These are phyloP conservation scores for Tyto alba DNA, from an alignment of 2,113 vertebrate species.

Conservation along the genomic window DNA sequence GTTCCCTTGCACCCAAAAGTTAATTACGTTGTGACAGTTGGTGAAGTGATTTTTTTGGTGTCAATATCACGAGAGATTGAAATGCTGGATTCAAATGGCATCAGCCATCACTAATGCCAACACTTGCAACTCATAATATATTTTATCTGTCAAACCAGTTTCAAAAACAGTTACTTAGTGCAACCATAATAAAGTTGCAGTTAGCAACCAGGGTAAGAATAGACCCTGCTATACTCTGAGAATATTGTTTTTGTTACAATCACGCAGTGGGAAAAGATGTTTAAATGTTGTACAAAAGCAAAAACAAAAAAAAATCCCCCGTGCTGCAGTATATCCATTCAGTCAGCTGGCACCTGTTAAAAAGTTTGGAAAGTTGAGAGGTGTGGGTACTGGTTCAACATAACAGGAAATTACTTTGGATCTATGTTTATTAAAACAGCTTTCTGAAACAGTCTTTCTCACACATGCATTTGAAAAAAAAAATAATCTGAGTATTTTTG, in stretches of 20 bases:
- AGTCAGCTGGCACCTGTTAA: background rate
- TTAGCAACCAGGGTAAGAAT: background rate
- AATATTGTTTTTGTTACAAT: background rate
- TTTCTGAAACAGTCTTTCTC: slow-evolving; percentile 13
- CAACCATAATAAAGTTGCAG: background rate
- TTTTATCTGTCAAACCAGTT: background rate
- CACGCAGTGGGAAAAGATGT: background rate
- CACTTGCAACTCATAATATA: background rate
- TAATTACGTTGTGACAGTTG: background rate
- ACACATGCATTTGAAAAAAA: background rate
- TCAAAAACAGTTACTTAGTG: background rate
- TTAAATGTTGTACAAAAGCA: background rate
- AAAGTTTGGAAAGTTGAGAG: background rate
- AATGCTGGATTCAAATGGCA: background rate
- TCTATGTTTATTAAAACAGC: slow-evolving; percentile 13
- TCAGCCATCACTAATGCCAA: background rate
- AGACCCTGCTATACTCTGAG: background rate
- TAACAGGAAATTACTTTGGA: slow-evolving; percentile 36
- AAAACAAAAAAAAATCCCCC: background rate
- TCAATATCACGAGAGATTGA: background rate
- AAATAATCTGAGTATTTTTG: background rate
- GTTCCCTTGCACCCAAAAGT: background rate
- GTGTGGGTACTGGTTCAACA: background rate
- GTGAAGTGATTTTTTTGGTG: background rate
- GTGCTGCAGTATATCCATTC: background rate